Evolutionary conservation across 2,797 vertebrate genomes (phyloP).

Genomic region (Acanthurus tractus): DNA sequence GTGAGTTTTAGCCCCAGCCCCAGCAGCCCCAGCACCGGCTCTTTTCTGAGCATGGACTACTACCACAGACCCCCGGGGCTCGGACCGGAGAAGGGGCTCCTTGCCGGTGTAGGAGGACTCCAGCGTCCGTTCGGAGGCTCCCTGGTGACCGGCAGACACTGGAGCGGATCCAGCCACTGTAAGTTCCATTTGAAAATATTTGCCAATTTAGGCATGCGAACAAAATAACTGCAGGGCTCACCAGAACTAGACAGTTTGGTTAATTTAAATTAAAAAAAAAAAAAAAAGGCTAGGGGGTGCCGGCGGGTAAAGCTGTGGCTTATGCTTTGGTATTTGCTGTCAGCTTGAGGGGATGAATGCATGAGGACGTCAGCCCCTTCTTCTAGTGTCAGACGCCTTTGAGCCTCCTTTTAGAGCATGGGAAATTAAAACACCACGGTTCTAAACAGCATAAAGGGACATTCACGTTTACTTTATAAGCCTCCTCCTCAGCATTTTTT

Average conservation of each 20-base stretch:
- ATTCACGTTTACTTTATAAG: background rate
- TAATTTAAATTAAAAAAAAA: background rate
- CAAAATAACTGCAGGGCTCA: background rate
- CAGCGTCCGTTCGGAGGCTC: conserved; percentile 71
- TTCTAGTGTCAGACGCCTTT: conserved; percentile 3
- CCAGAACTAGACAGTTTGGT: background rate
- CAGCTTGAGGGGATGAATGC: conserved; percentile 9
- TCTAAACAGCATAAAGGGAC: background rate
- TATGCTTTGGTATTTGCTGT: conserved; percentile 3
- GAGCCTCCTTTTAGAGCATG: conserved; percentile 10
- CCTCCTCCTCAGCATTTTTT: background rate
- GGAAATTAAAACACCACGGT: conserved; percentile 13
- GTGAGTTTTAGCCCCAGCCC: conserved; percentile 74
- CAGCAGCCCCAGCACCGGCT: conserved; percentile 70
- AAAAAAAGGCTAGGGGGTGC: background rate
- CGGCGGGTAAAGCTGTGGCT: background rate
- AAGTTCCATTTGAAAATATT: conserved; percentile 41
- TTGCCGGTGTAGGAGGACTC: conserved; percentile 61
- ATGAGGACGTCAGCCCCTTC: conserved; percentile 10
- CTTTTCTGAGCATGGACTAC: conserved; percentile 81
- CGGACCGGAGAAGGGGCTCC: conserved; percentile 73
- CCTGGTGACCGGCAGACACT: conserved; percentile 67
- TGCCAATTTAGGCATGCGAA: background rate
- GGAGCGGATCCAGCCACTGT: conserved; percentile 82
- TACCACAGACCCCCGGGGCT: conserved; percentile 80